Conservation (phyloP, 2,888 invertebrate genomes). For the Exephanes ischioxanthus region DNA sequence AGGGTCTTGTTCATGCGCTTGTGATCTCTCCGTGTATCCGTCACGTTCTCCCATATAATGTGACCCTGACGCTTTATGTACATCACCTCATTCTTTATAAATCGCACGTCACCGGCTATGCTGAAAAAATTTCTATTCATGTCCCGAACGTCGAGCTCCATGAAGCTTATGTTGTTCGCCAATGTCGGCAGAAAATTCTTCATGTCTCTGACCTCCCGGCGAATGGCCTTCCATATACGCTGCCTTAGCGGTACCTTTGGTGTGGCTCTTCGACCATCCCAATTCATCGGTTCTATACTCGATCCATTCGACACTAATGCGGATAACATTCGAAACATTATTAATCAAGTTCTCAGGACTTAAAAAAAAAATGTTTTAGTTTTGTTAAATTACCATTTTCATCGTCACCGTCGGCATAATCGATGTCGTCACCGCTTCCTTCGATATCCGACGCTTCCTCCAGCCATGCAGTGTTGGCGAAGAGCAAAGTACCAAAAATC, state of each 20-base stretch:
- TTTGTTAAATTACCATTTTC: conserved; percentile 34
- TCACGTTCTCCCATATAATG: conserved; percentile 51
- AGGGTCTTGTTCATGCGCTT: conserved; percentile 34
- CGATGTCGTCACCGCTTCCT: conserved; percentile 7
- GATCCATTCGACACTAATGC: neutral
- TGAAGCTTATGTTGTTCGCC: conserved; percentile 44
- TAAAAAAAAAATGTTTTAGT: neutral
- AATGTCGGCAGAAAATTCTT: conserved; percentile 35
- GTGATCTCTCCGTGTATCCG: conserved; percentile 56
- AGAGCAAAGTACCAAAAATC: conserved; percentile 13
- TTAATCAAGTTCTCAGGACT: neutral
- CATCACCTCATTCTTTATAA: conserved; percentile 43
- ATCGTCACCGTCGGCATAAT: conserved; percentile 13
- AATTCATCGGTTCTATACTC: neutral
- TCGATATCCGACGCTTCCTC: neutral
- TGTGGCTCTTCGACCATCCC: neutral
- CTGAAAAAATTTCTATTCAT: conserved; percentile 35
- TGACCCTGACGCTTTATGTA: conserved; percentile 42
- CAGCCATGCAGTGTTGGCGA: neutral
- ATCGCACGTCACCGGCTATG: conserved; percentile 49
- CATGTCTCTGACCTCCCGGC: conserved; percentile 38
- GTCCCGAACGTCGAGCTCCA: conserved; percentile 38
- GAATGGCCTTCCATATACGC: conserved; percentile 39
- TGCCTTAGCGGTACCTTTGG: neutral
- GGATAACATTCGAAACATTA: neutral